Base-by-base conservation (phyloP, 2,797 vertebrate genomes). In the Furcifer pardalis region DNA sequence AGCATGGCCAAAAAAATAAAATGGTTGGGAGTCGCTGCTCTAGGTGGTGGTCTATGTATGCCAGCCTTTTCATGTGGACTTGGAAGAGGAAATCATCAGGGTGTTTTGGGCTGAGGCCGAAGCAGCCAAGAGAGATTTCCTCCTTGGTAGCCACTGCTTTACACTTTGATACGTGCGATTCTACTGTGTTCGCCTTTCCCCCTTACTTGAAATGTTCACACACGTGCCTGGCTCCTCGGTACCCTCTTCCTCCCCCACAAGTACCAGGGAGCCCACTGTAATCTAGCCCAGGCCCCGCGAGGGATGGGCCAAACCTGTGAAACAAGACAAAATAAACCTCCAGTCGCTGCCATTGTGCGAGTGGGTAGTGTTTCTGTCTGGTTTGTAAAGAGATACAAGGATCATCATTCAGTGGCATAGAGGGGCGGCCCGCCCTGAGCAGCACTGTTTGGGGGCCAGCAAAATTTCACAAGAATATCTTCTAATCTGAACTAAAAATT, bases 271-370 rank as follows among this genome's bases (percentile, higher is more conserved):
- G 86, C 77, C 49, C 13, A 35, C 17, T 68, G 46, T 68, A 42
- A n/a, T 49, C 66, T 5, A 42, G 63, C 35, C 49, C 19, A 6
- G 2, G 19, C 63, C 77, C 56, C 25, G 23, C 17, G 21, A 1
- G 32, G 56, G 59, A 27, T 1, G 44, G 79, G 44, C 82, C 44
- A 30, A 46, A 23, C 82, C 73, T 84, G 72, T 87, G 82, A 84
- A 87, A 56, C 23, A 35, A 84, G 86, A 87, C 82, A 78, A 84
- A 87, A 84, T 84, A 87, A 87, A 87, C 82, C 59, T 84, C 77
- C 66, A 52, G n/a, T 52, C 72, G 59, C 56, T 15, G 21, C 65
- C 72, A 40, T n/a, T 2, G 1, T 10, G 13, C n/a, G n/a, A n/a
- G n/a, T 2, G 8, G 3, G 3, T 2, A 17, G 59, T 25, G 73